A percentile compares a stretch with the other conserved stretches of the same genome.
Evolutionary conservation across 2,888 invertebrate genomes (phyloP).

Genomic region (Penaeus monodon): DNA sequence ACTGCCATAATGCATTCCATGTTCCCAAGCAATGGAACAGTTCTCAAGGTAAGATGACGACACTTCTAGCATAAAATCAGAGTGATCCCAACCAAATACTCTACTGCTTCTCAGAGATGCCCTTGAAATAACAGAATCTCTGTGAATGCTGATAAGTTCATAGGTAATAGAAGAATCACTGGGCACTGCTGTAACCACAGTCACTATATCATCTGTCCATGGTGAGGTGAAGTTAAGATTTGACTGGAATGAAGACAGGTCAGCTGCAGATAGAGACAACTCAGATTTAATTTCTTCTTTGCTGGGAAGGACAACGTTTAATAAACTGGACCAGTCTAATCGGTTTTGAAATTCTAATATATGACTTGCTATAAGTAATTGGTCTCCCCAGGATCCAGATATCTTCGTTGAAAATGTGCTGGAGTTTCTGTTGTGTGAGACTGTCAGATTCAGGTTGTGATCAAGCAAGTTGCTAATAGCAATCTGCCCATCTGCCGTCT

Average conservation of each 20-base stretch:
- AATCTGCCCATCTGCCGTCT: constrained; percentile 19
- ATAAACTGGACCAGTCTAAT: constrained; percentile 10
- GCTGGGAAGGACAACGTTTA: constrained; percentile 7
- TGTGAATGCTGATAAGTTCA: constrained; percentile 5
- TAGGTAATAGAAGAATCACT: neutral
- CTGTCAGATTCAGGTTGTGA: constrained; percentile 33
- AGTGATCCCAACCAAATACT: neutral
- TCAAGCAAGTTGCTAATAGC: constrained; percentile 36
- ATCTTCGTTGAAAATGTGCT: constrained; percentile 3
- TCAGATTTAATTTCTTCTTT: constrained; percentile 10
- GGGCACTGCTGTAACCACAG: neutral
- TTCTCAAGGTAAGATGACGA: constrained; percentile 18
- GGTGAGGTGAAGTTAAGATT: constrained; percentile 32
- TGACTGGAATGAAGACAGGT: constrained; percentile 12
- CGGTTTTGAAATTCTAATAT: neutral
- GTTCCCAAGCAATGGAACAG: constrained; percentile 17
- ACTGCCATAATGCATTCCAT: constrained; percentile 20
- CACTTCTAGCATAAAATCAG: constrained; percentile 18
- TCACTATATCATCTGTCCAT: constrained; percentile 26
- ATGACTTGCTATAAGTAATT: constrained; percentile 24
- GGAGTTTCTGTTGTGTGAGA: constrained; percentile 12
- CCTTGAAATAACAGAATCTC: constrained; percentile 7
- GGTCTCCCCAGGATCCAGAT: constrained; percentile 25
- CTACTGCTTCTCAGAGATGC: neutral
- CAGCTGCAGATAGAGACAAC: constrained; percentile 4